Percentiles rank a stretch among this genome's conserved stretches.
Evolutionary conservation across 2,888 invertebrate species (phyloP).

Genomic region (Drosophila falleni): DNA sequence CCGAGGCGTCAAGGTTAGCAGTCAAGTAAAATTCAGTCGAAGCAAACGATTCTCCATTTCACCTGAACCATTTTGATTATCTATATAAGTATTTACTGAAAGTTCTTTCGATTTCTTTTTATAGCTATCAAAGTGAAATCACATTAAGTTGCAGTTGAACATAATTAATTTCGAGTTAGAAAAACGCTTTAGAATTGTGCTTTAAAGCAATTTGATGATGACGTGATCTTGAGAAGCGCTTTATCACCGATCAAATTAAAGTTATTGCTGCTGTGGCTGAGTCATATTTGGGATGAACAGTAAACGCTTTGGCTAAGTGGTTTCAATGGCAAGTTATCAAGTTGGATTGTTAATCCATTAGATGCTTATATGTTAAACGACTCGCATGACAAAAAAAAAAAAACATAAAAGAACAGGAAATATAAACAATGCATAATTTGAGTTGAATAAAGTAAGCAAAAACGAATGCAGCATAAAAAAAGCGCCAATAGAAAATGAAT

Average conservation of each 20-base stretch:
- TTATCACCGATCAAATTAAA: slow-evolving; percentile 20
- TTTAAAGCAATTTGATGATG: slow-evolving; percentile 35
- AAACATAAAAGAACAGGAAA: slow-evolving; percentile 62
- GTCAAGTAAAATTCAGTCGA: slow-evolving; percentile 7
- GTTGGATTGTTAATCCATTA: slow-evolving; percentile 54
- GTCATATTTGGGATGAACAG: slow-evolving; percentile 32
- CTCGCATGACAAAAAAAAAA: slow-evolving; percentile 7
- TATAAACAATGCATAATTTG: slow-evolving; percentile 61
- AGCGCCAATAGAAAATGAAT: slow-evolving; percentile 10
- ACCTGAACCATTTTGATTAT: slow-evolving; percentile 36
- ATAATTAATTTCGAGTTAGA: slow-evolving; percentile 14
- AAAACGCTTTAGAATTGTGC: slow-evolving; percentile 6
- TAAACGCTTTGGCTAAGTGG: slow-evolving; percentile 49
- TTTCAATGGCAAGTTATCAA: slow-evolving; percentile 64
- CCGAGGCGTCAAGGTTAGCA: slow-evolving; percentile 64
- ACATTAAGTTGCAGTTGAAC: slow-evolving; percentile 3
- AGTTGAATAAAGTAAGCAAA: slow-evolving; percentile 39
- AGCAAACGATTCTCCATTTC: slow-evolving; percentile 31
- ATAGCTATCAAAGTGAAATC: slow-evolving; percentile 12
- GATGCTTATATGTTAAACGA: slow-evolving; percentile 55
- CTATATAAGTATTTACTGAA: slow-evolving; percentile 1
- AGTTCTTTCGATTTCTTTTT: not conserved
- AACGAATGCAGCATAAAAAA: slow-evolving; percentile 32
- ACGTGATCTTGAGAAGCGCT: slow-evolving; percentile 59
- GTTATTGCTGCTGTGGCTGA: slow-evolving; percentile 27